Conservation (phyloP, 2,797 vertebrate species). For the Ciconia nigra region DNA sequence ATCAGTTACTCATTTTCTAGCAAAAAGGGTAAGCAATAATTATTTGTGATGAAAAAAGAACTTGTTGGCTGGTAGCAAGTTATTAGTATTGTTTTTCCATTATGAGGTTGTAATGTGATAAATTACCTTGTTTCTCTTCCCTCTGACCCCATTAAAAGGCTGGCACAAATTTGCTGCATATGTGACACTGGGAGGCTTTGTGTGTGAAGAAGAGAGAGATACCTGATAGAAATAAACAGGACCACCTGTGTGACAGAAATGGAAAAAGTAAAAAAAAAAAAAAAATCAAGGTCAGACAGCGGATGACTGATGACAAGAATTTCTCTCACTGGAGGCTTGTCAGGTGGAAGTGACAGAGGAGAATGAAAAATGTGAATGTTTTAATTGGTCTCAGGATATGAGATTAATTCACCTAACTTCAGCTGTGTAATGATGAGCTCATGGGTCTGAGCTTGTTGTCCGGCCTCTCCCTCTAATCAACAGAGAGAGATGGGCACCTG, state of each 20-base stretch:
- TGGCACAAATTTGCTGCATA: not conserved
- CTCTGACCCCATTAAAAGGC: not conserved
- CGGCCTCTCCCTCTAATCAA: not conserved
- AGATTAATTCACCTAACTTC: not conserved
- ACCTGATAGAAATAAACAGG: not conserved
- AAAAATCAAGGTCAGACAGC: not conserved
- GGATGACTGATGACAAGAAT: not conserved
- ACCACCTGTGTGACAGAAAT: not conserved
- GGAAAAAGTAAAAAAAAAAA: not conserved
- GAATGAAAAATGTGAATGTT: not conserved
- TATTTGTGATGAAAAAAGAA: not conserved
- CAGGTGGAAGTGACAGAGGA: not conserved
- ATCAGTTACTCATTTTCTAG: not conserved
- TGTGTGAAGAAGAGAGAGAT: not conserved
- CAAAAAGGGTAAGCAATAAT: not conserved
- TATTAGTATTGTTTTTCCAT: not conserved
- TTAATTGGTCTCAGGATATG: not conserved
- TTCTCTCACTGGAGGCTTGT: not conserved
- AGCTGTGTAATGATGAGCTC: not conserved
- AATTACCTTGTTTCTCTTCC: conserved; percentile 1
- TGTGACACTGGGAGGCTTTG: not conserved
- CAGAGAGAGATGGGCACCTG: not conserved
- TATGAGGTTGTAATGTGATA: not conserved
- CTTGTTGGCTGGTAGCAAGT: not conserved
- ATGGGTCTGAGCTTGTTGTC: not conserved